Evolutionary conservation across 2,113 vertebrate genomes (phyloP).

Genomic region (Acrocephalus arundinaceus): DNA sequence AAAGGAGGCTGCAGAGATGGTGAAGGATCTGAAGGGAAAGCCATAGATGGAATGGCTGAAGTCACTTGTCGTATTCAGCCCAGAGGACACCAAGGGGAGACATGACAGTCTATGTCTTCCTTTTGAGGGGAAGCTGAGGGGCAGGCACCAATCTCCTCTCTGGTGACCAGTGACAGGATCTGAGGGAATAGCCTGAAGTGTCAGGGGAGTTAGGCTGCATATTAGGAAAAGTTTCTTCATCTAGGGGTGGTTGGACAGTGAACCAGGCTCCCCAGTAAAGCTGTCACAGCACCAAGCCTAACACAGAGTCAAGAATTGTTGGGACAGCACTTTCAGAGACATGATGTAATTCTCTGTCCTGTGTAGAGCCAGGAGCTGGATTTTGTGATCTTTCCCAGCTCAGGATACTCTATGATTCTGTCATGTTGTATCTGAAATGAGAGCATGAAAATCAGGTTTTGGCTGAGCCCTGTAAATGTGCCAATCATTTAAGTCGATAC

Average conservation of each 20-base stretch:
- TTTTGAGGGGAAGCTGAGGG: rapidly evolving
- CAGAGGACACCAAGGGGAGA: no score
- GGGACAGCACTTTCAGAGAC: not conserved
- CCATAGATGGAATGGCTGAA: rapidly evolving
- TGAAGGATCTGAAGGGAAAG: not conserved
- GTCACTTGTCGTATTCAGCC: not conserved
- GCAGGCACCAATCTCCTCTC: not conserved
- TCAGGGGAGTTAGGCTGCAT: not conserved
- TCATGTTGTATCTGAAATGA: not conserved
- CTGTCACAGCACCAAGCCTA: not conserved
- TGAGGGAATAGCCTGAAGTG: not conserved
- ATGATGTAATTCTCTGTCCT: not conserved
- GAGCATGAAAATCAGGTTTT: not conserved
- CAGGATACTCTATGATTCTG: not conserved
- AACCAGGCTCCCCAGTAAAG: not conserved
- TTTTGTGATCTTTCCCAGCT: not conserved
- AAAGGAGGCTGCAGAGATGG: not conserved
- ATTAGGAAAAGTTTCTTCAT: not conserved
- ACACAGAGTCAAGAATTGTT: not conserved
- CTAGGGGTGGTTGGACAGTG: not conserved
- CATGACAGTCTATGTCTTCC: not conserved
- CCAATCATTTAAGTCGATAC: not conserved
- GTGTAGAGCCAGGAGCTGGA: rapidly evolving
- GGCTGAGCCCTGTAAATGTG: not conserved
- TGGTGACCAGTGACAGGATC: not conserved